These are phyloP conservation scores for Salvelinus namaycush DNA, from an alignment of 2,113 vertebrate species.

Conservation along the genomic window DNA sequence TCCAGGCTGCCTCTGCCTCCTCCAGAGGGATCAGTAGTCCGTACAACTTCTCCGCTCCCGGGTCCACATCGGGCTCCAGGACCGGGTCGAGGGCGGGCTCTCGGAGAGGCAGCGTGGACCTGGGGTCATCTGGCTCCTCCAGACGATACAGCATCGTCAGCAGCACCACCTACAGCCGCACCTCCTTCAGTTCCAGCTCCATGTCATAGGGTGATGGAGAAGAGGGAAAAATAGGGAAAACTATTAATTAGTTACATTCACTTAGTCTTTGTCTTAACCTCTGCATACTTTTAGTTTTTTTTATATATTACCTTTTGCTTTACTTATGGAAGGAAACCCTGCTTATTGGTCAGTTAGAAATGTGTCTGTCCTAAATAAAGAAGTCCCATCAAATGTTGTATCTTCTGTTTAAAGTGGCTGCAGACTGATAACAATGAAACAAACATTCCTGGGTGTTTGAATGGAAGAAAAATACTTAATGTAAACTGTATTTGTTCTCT, in stretches of 20 bases:
- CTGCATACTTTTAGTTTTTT: neutral
- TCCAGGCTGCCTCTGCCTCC: constrained; percentile 87
- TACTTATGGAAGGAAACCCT: neutral
- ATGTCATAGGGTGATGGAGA: constrained; percentile 7
- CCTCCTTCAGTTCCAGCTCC: constrained; percentile 75
- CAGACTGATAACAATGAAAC: no score
- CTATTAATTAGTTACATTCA: neutral
- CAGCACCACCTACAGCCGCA: constrained; percentile 45
- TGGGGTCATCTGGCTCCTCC: constrained; percentile 66
- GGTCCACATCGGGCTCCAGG: constrained; percentile 83
- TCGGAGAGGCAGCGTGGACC: constrained; percentile 89
- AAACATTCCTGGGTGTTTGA: no score
- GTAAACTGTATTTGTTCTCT: neutral
- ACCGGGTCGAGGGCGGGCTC: constrained; percentile 70
- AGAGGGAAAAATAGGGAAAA: neutral
- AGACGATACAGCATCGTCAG: constrained; percentile 61
- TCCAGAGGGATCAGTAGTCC: constrained; percentile 92
- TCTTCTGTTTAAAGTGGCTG: no score
- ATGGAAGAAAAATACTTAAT: neutral
- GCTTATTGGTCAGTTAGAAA: no score
- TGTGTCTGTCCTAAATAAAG: no score
- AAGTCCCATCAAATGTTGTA: no score
- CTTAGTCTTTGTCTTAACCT: neutral
- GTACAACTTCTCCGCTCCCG: constrained; percentile 85
- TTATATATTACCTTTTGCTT: neutral